Conservation (phyloP, 53 echinoderm and acorn worm genomes). For the Astropecten irregularis region DNA sequence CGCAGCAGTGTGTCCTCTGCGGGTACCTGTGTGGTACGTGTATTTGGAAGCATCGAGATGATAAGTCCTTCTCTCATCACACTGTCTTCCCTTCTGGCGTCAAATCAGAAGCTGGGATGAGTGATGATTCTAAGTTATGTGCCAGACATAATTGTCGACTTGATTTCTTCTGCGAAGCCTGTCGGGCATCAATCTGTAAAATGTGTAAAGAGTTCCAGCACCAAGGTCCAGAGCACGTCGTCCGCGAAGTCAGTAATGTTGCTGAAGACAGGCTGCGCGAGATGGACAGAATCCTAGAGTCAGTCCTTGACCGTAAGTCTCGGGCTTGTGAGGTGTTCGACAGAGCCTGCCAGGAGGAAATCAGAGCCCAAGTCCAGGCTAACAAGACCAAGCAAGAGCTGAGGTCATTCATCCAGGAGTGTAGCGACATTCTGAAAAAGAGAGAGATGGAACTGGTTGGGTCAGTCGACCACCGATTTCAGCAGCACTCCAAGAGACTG, state of each 20-base stretch:
- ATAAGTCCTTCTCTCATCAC: slow-evolving; percentile 13
- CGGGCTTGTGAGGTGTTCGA: not conserved
- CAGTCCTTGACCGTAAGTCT: not conserved
- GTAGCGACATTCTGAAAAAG: not conserved
- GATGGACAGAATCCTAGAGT: not conserved
- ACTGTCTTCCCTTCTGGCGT: not conserved
- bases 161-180: slow-evolving; percentile 6
- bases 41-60: slow-evolving; percentile 23
- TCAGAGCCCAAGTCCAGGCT: not conserved
- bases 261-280: not conserved
- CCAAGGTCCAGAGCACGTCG: not conserved
- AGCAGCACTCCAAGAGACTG: slow-evolving; percentile 8
- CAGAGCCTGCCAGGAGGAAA: slow-evolving; percentile 5
- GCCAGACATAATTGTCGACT: slow-evolving; percentile 5
- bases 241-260: not conserved
- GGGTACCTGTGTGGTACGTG: slow-evolving; percentile 8
- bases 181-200: slow-evolving; percentile 16
- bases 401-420: slow-evolving; percentile 9
- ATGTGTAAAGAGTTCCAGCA: not conserved
- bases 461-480: slow-evolving; percentile 3
- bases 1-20: slow-evolving; percentile 20
- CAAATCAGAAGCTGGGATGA: too few relatives aligned
- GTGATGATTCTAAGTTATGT: not conserved
- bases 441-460: slow-evolving; percentile 11
- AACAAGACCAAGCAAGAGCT: not conserved